phyloP scores from a whole-genome alignment of 2,888 invertebrate species.

The Athetis lepigone region DNA sequence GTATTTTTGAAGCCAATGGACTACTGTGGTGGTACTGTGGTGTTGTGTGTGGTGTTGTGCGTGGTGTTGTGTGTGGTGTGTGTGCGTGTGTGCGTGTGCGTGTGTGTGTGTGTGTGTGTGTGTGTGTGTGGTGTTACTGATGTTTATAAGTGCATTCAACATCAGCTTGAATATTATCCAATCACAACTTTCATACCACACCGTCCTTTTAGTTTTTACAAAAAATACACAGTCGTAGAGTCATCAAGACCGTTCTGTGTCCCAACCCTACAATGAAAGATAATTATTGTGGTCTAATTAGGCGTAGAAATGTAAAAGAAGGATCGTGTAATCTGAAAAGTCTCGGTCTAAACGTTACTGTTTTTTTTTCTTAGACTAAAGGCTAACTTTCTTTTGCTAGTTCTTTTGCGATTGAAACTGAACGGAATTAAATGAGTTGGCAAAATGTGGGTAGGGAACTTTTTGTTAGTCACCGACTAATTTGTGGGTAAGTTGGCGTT shows the following conservation, averaged over 20 bases:
- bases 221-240: no score
- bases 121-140: no score
- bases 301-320: conserved; percentile 12
- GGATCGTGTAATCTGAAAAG: conserved; percentile 10
- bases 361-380: conserved; percentile 22
- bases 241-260: not conserved
- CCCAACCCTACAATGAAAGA: not conserved
- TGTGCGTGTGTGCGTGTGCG: no score
- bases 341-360: not conserved
- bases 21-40: no score
- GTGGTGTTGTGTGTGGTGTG: no score
- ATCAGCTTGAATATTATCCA: no score
- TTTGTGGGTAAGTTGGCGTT: conserved; percentile 3
- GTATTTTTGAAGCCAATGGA: no score
- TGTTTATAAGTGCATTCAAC: no score
- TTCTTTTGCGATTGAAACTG: conserved; percentile 47
- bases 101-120: no score
- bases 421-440: conserved; percentile 54
- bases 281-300: conserved; percentile 33
- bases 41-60: no score
- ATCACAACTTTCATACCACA: no score
- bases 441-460: conserved; percentile 25
- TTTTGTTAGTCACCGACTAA: conserved; percentile 35
- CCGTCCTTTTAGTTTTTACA: no score
- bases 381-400: conserved; percentile 12